Base-by-base conservation (phyloP, 2,888 invertebrate genomes). In the Nomada hirtipes region DNA sequence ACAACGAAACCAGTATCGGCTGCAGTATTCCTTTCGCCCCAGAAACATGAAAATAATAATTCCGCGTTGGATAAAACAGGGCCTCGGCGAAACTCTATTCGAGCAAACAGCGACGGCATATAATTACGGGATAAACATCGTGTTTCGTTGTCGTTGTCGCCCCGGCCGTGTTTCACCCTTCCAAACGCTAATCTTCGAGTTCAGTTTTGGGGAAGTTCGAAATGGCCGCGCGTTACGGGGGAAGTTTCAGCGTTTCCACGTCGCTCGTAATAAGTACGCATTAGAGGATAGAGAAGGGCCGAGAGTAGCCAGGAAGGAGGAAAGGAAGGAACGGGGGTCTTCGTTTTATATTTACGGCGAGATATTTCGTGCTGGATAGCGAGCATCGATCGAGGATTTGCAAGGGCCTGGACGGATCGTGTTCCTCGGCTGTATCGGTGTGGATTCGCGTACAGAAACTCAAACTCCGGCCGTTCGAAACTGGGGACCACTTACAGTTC, bases 151-250 rank as follows among this genome's bases (percentile, higher is more conserved):
- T 52, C 61, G 52, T 36, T 59, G 59, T 50, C 73, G 47, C 50
- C 74, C 15, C 18, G n/a, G 15, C 11, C 52, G 47, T 23, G 64
- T 59, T 36, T 29, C 44, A 11, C 59, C 50, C 29, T 9, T 18
- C 36, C 59, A 36, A 72, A 77, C 52, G 78, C 55, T 74, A 70
- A 79, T 81, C 74, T 44, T n/a, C 50, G 23, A 81, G 74, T 78
- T 78, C 65, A 65, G 73, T 67, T 74, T 73, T 26, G 63, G 72
- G 20, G 23, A 73, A 73, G 44, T 73, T 63, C n/a, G 69, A 20
- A 59, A 44, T 55, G 50, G 67, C 50, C 20, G 15, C 59, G 61
- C 29, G 69, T 74, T 72, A 74, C 70, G 65, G 60, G 69, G n/a
- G 26, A 79, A 79, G 67, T 82, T 82, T 53, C 67, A 42, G 61